A percentile compares a stretch with the other conserved stretches of the same genome.
Conservation (phyloP, 2,888 invertebrate genomes). For the Ichneumoninae sp. region DNA sequence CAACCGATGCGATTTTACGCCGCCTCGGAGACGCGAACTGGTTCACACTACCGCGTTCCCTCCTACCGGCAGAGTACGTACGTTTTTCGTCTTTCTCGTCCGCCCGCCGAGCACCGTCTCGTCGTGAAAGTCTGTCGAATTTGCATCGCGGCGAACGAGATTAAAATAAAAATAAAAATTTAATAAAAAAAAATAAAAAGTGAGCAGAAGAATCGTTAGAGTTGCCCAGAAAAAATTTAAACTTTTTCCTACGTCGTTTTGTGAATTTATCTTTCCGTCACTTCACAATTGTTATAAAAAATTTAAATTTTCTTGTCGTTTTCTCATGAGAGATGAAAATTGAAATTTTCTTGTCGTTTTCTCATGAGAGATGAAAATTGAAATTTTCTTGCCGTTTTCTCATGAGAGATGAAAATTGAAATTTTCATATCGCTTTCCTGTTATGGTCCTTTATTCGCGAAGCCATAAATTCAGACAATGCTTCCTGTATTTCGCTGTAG, state of each 20-base stretch:
- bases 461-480: no score
- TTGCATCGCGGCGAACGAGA: constrained; percentile 23
- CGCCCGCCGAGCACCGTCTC: constrained; percentile 38
- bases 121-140: constrained; percentile 51
- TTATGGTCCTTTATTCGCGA: no score
- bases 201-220: not conserved
- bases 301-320: no score
- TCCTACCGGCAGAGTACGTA: constrained; percentile 33
- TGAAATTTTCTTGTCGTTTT: no score
- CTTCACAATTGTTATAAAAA: not conserved
- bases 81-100: constrained; percentile 32
- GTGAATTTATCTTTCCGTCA: not conserved
- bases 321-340: no score
- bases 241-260: not conserved
- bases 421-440: no score
- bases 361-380: no score
- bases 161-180: not conserved
- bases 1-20: constrained; percentile 33
- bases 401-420: no score
- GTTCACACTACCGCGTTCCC: constrained; percentile 43
- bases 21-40: constrained; percentile 46
- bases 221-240: constrained; percentile 2
- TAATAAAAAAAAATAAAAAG: not conserved
- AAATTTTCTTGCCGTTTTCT: no score
- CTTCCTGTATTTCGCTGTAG: no score